Evolutionary conservation across 2,113 vertebrate species (phyloP).

Genomic region (Manacus vitellinus): DNA sequence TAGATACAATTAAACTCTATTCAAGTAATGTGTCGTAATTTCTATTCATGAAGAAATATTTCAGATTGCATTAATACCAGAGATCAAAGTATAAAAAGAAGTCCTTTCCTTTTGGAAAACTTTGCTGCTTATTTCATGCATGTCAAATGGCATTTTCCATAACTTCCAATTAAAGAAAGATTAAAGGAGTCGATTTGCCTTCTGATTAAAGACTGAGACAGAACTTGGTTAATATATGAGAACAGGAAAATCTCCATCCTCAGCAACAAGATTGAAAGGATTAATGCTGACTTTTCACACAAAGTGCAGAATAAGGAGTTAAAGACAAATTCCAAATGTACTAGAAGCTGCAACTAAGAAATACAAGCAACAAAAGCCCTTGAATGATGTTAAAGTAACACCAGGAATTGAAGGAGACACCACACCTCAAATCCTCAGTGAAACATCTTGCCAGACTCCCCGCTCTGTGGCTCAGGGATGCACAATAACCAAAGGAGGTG

Average conservation of each 20-base stretch:
- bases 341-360: background rate
- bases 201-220: background rate
- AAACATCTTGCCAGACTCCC: background rate
- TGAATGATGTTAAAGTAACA: background rate
- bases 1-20: background rate
- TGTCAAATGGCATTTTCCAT: background rate
- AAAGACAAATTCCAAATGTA: background rate
- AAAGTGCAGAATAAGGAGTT: background rate
- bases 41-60: background rate
- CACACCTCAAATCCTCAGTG: background rate
- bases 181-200: conserved; percentile 2
- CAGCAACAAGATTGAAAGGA: background rate
- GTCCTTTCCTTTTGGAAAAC: background rate
- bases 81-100: background rate
- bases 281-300: background rate
- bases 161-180: conserved; percentile 24
- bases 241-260: background rate
- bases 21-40: background rate
- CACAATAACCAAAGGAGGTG: background rate
- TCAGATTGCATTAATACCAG: background rate
- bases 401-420: background rate
- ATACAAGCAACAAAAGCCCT: background rate
- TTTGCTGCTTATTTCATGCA: background rate
- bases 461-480: background rate
- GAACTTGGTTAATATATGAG: background rate